Conservation (phyloP, 2,888 invertebrate species). For the Sesamia inferens region DNA sequence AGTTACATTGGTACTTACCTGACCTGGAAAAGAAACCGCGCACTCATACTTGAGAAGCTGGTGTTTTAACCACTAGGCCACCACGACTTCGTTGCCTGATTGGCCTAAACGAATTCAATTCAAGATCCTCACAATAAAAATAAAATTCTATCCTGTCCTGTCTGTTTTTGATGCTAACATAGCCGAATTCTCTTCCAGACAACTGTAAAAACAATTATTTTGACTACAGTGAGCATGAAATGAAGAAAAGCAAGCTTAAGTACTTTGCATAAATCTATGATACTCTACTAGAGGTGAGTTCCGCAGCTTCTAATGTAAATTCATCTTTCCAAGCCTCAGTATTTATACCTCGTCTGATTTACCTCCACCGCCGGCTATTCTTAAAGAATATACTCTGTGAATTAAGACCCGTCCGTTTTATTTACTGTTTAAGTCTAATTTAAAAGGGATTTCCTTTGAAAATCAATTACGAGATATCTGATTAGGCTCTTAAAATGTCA, state of each 20-base stretch:
- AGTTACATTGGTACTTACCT: no score
- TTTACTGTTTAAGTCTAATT: slow-evolving; percentile 61
- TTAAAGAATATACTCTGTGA: slow-evolving; percentile 56
- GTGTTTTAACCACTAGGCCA: no score
- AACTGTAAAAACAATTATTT: background rate
- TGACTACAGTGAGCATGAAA: background rate
- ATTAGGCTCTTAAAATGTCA: slow-evolving; percentile 59
- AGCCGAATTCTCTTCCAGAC: background rate
- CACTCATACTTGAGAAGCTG: no score
- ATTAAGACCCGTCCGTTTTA: slow-evolving; percentile 55
- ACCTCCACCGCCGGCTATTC: slow-evolving; percentile 23
- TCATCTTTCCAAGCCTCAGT: slow-evolving; percentile 40
- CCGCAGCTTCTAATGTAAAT: slow-evolving; percentile 57
- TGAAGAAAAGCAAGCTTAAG: slow-evolving; percentile 31
- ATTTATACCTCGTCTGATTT: slow-evolving; percentile 51
- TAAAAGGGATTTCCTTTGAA: slow-evolving; percentile 65
- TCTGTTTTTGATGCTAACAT: background rate
- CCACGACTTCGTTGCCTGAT: no score
- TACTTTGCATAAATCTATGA: slow-evolving; percentile 32
- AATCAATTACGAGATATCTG: slow-evolving; percentile 68
- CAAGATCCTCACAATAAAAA: background rate
- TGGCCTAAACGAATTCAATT: background rate
- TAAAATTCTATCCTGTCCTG: background rate
- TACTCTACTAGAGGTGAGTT: slow-evolving; percentile 14
- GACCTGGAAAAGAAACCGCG: no score